Conservation (phyloP, 1,140 invertebrate species). For the Homalodisca vitripennis region DNA sequence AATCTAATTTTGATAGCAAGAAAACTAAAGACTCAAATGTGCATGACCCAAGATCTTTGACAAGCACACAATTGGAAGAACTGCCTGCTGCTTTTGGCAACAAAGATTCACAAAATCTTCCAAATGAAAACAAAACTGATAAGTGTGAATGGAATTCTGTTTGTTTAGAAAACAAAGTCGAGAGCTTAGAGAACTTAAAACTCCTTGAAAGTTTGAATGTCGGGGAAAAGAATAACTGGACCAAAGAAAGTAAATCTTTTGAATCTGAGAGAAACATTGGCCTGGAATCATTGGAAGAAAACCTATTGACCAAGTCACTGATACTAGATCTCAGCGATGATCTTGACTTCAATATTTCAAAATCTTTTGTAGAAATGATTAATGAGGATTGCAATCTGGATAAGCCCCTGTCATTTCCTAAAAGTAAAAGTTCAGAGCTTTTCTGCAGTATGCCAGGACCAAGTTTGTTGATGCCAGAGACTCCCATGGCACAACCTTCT, state of each 20-base stretch:
- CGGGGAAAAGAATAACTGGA: too few species aligned
- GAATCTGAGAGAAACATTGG: neutral
- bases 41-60: too few species aligned
- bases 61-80: too few species aligned
- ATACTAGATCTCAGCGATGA: constrained; percentile 13
- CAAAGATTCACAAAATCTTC: too few species aligned
- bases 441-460: neutral
- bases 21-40: too few species aligned
- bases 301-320: neutral
- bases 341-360: constrained; percentile 4
- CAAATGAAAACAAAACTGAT: too few species aligned
- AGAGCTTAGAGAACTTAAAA: too few species aligned
- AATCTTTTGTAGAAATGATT: neutral
- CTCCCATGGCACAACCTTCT: neutral
- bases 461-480: neutral
- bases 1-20: too few species aligned
- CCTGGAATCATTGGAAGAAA: neutral
- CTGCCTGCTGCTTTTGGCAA: too few species aligned
- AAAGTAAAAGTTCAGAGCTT: constrained; percentile 1
- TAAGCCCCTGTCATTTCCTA: neutral
- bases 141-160: too few species aligned
- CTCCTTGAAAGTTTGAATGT: too few species aligned
- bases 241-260: neutral
- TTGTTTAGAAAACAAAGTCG: too few species aligned
- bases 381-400: constrained; percentile 17